Evolutionary conservation across 2,888 invertebrate genomes (phyloP), one percentile per base, ranked within the genome.

Genomic region (Blomia tropicalis): DNA sequence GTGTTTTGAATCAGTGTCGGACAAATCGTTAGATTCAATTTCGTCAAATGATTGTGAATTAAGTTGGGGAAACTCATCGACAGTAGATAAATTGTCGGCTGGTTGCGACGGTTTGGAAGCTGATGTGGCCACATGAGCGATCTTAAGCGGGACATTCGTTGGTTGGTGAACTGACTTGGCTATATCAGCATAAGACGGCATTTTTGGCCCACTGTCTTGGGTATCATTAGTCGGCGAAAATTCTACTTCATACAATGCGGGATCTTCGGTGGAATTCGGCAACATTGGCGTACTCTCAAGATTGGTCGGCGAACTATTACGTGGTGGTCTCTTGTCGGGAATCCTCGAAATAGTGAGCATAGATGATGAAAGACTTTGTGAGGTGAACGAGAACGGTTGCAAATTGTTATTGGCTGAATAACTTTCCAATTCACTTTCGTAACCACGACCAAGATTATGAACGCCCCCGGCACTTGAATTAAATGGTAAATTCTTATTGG

Each of bases 401-500:
- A 64, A 11, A 44, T 17, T 11, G 17, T 36, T 36, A 17, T 36
- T 36, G 17, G 17, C 7, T 32, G 63, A 63, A 51, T 19, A 36
- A 62, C 47, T 62, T 47, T 64, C 64, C 19, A 59, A 53, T 47
- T 64, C 64, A 31, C 64, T 64, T 44, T 64, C 64, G 51, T 64
- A 64, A 32, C 64, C 64, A 41, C 64, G 27, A 25, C 19, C 29
- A 19, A 29, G 56, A 36, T 61, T 31, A 43, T 61, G 43, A 31
- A 27, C 14, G 56, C 17, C 19, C 23, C 30, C 58, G 32, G 22
- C 27, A 32, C 54, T 14, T 36, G 36, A 36, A 36, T 36, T 36
- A 17, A 11, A 36, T 11, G 36, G 36, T 17, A 36, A 36, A 17
- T 36, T 36, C 17, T 36, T 36, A 17, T 17, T 36, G 36, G 36